Conservation (phyloP, 2,888 invertebrate genomes). For the Ariolimax columbianus region DNA sequence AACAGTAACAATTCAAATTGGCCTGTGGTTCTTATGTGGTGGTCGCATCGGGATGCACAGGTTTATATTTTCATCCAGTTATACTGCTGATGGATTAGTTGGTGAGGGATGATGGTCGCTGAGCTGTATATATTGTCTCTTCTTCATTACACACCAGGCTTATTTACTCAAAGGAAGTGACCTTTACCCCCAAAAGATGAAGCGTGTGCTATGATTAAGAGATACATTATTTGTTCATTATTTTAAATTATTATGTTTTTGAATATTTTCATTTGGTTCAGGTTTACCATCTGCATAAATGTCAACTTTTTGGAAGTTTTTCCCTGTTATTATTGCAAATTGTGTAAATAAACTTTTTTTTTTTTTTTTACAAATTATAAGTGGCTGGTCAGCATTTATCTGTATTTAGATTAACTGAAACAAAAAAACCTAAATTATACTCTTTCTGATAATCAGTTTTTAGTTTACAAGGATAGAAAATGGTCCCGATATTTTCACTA, state of each 20-base stretch:
- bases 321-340: no score
- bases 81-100: conserved; percentile 32
- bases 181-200: background rate
- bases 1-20: conserved; percentile 33
- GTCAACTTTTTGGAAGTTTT: background rate
- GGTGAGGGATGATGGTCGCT: conserved; percentile 43
- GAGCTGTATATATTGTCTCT: conserved; percentile 39
- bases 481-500: no score
- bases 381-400: no score
- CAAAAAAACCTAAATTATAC: no score
- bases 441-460: no score
- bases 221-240: conserved; percentile 14
- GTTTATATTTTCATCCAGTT: conserved; percentile 42
- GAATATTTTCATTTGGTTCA: conserved; percentile 33
- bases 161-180: conserved; percentile 36
- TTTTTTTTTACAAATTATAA: no score
- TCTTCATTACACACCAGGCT: conserved; percentile 43
- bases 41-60: conserved; percentile 56
- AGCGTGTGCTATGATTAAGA: background rate
- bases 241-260: conserved; percentile 8
- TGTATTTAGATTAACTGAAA: no score
- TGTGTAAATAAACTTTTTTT: no score
- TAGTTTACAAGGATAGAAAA: no score
- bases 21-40: conserved; percentile 41
- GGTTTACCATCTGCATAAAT: conserved; percentile 7